Conservation (phyloP, 2,113 vertebrate species). For the Epinephelus cyanopodus region DNA sequence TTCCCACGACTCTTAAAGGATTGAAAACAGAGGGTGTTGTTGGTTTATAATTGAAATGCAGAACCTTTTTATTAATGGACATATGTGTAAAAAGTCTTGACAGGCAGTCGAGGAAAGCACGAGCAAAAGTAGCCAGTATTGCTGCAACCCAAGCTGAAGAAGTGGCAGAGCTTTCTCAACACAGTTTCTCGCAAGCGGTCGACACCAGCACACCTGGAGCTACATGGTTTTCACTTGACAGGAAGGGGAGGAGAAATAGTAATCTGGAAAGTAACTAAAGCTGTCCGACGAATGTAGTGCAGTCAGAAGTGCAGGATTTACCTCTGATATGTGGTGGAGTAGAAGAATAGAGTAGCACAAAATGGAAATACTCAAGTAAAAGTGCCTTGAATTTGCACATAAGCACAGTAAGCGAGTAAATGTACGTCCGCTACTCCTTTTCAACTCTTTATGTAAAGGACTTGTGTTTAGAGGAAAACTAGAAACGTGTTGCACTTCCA, state of each 20-base stretch:
- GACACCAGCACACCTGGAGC: background rate
- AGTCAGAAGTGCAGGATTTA: background rate
- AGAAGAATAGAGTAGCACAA: background rate
- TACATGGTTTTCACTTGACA: background rate
- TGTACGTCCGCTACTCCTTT: background rate
- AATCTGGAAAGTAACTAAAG: background rate
- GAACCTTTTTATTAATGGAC: too few relatives aligned
- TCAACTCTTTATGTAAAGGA: background rate
- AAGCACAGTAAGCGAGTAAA: background rate
- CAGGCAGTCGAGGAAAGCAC: too few relatives aligned
- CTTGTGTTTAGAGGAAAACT: background rate
- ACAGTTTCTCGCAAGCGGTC: background rate
- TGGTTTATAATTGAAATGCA: too few relatives aligned
- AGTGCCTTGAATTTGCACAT: background rate
- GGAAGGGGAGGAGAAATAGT: too few relatives aligned
- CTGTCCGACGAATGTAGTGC: background rate
- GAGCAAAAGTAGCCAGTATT: too few relatives aligned
- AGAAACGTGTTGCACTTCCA: conserved; percentile 35
- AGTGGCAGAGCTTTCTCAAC: background rate
- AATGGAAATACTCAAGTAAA: background rate
- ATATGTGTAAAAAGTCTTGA: too few relatives aligned
- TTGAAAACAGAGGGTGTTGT: too few relatives aligned
- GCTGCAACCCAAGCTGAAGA: too few relatives aligned
- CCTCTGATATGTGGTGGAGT: background rate
- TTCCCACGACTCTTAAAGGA: too few relatives aligned